Evolutionary conservation across 1,140 invertebrate species (phyloP).

Genomic region (Venustaconcha ellipsiformis): DNA sequence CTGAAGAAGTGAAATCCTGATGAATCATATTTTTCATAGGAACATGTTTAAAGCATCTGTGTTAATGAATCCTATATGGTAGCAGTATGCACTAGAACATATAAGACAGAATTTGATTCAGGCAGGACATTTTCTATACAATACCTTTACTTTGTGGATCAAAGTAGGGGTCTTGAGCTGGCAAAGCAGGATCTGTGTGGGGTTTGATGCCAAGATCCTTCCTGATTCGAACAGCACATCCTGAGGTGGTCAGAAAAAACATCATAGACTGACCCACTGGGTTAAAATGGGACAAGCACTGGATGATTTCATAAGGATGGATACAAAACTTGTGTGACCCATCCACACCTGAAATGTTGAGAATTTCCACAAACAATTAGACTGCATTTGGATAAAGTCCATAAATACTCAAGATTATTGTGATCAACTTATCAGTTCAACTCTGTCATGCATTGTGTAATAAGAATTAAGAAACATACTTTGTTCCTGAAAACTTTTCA

Average conservation of each 20-base stretch:
- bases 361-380: neutral
- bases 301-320: slow-evolving; percentile 46
- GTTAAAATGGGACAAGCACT: slow-evolving; percentile 76
- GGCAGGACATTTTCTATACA: too few species aligned
- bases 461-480: neutral
- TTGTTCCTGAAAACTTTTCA: neutral
- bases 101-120: too few species aligned
- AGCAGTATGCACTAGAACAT: too few species aligned
- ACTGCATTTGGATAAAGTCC: neutral
- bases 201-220: slow-evolving; percentile 76
- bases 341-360: slow-evolving; percentile 47
- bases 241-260: slow-evolving; percentile 80
- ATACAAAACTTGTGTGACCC: slow-evolving; percentile 44
- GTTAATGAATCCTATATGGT: too few species aligned
- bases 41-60: too few species aligned
- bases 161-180: slow-evolving; percentile 70
- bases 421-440: neutral
- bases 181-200: slow-evolving; percentile 47
- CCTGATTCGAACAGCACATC: slow-evolving; percentile 77
- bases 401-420: neutral
- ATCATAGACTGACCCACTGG: slow-evolving; percentile 78
- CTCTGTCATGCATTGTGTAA: neutral
- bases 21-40: too few species aligned
- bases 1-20: slow-evolving; percentile 28
- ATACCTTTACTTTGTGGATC: slow-evolving; percentile 77